phyloP scores from a whole-genome alignment of 2,888 invertebrate genomes.

The Cheilosia vulpina region DNA sequence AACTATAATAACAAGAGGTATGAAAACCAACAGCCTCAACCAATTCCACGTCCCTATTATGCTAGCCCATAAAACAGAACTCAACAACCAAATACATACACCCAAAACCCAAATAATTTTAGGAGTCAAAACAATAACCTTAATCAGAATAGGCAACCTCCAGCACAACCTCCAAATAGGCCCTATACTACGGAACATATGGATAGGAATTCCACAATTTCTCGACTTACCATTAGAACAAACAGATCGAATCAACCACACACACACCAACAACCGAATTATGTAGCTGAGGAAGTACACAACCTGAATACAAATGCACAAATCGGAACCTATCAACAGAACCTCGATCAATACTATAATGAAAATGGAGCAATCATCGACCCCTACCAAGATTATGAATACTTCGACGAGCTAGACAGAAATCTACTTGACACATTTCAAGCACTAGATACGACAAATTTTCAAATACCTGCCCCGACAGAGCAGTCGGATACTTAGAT shows the following conservation, averaged over 20 bases:
- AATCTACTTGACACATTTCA: background rate
- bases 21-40: too few species aligned
- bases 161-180: too few species aligned
- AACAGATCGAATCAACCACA: constrained; percentile 16
- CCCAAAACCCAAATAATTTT: too few species aligned
- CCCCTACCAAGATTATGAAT: background rate
- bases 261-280: background rate
- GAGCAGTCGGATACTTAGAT: constrained; percentile 46
- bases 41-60: too few species aligned
- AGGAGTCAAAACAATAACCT: too few species aligned
- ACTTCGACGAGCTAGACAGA: background rate
- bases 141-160: too few species aligned
- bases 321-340: background rate
- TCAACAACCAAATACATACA: too few species aligned
- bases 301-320: constrained; percentile 8
- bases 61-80: too few species aligned
- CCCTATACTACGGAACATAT: too few species aligned
- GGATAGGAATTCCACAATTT: constrained; percentile 23
- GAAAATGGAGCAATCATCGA: constrained; percentile 3
- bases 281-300: constrained; percentile 1
- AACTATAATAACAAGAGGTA: too few species aligned
- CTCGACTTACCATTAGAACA: constrained; percentile 3
- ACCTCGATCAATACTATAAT: constrained; percentile 1
- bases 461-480: constrained; percentile 8
- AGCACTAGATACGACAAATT: constrained; percentile 25